phyloP scores from a whole-genome alignment of 2,113 vertebrate species.

The Rallus limicola region DNA sequence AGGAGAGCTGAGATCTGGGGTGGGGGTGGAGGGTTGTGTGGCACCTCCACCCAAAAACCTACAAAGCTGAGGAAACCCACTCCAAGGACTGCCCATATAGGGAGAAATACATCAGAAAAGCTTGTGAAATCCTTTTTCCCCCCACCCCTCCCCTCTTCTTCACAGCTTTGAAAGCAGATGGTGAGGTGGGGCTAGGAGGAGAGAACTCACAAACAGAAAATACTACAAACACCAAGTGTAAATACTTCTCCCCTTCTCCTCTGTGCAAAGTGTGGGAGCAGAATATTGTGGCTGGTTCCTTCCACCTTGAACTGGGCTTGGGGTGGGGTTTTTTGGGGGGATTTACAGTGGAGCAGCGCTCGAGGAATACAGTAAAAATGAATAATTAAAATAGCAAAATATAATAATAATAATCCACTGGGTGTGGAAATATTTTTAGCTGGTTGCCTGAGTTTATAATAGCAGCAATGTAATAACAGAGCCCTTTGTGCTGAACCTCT shows the following conservation, averaged over 20 bases:
- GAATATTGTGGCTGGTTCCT: background rate
- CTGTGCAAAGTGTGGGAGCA: background rate
- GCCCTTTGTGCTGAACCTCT: background rate
- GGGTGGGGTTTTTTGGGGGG: background rate
- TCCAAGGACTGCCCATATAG: background rate
- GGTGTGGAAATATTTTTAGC: conserved; percentile 24
- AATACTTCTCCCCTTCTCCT: background rate
- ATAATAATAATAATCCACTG: background rate
- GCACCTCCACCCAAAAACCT: background rate
- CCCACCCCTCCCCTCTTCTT: background rate
- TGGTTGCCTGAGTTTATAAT: background rate
- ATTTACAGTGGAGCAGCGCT: background rate
- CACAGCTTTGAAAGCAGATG: conserved; percentile 24
- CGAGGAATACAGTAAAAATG: conserved; percentile 1
- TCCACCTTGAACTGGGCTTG: background rate
- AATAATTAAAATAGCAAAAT: conserved; percentile 37
- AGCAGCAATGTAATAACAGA: background rate
- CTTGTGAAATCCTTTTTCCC: background rate
- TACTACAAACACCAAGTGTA: background rate
- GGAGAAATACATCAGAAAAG: background rate
- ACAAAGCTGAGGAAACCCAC: background rate
- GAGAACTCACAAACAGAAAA: background rate
- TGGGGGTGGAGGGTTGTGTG: background rate
- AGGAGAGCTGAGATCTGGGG: background rate
- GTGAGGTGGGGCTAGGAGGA: background rate